Base-by-base conservation (phyloP, 2,113 vertebrate species). In the Todiramphus chloris region DNA sequence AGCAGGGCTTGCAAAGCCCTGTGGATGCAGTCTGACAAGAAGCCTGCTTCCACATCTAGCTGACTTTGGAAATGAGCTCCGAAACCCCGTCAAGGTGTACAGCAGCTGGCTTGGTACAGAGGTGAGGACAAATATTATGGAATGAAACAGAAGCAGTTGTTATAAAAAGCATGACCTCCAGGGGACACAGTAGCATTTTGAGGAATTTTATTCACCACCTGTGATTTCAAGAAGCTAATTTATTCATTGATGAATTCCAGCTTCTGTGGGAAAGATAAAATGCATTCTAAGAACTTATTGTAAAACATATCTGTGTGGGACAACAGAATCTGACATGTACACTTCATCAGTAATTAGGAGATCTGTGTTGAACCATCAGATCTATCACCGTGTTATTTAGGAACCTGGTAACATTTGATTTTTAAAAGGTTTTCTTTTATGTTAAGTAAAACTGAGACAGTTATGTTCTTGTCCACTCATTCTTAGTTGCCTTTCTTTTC, bases 11-110 rank as follows among this genome's bases (percentile, higher is more conserved):
- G 0, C 48, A 89, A 69, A 90, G 6, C 23, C 3, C 0, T 35
- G 19, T 24, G 18, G 10, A 48, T 0, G 0, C 23, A 35, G 35
- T 15, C 21, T 2, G 3, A 43, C 79, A 76, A 33, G 4, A 28
- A 11, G 11, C 21, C 27, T 46, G 8, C 19, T 21, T 0, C 0
- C 18, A 5, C 28, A 24, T 30, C 9, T 35, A 56, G 6, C 10
- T 69, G 30, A 7, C 25, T 72, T 74, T 74, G 67, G 24, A 55
- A 85, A 80, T 56, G 19, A 75, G 30, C 43, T 83, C 62, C 5
- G 11, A 85, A 82, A 82, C 19, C 4, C 28, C 37, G 15, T 18
- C 16, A n/a, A 11, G 21, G 18, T 80, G 13, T 48, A 21, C 9
- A 76, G 19, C 11, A 75, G 16, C 28, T 13, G 23, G 5, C 17